A percentile compares a stretch with the other conserved stretches of the same genome.
These are phyloP conservation scores for Nestor notabilis DNA, from an alignment of 2,113 vertebrate species.

Conservation along the genomic window DNA sequence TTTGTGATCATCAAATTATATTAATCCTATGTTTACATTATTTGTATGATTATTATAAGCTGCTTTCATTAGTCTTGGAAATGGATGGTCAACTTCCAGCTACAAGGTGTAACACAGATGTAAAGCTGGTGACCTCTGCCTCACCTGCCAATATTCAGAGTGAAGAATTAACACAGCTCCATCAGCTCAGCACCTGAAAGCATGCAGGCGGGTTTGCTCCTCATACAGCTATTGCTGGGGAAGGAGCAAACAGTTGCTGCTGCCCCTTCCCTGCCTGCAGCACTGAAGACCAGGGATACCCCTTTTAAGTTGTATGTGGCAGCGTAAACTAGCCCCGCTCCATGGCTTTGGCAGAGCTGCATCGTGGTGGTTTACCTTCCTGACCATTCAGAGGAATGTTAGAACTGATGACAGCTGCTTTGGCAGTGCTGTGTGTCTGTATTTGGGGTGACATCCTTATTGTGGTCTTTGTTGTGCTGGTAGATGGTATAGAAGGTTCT, in stretches of 20 bases:
- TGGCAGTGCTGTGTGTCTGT: background rate
- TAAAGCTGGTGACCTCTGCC: background rate
- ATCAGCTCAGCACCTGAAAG: background rate
- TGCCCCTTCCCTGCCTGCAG: background rate
- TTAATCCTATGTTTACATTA: background rate
- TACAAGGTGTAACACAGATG: fast-evolving
- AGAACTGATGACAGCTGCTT: background rate
- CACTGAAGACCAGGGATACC: no score
- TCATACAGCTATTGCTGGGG: background rate
- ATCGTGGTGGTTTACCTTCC: fast-evolving
- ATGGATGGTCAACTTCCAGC: background rate
- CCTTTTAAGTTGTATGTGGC: background rate
- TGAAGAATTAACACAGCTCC: background rate
- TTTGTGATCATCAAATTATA: background rate
- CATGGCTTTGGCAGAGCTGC: background rate
- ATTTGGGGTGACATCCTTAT: background rate
- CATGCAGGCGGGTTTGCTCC: background rate
- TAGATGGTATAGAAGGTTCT: background rate
- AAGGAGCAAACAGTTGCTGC: background rate
- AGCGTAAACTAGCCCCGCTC: fast-evolving
- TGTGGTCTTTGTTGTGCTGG: background rate
- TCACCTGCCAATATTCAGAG: background rate
- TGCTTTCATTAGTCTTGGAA: background rate
- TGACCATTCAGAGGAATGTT: background rate
- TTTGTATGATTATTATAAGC: background rate